Base-by-base conservation (phyloP, 2,888 invertebrate genomes). In the Sinotaia quadrata region DNA sequence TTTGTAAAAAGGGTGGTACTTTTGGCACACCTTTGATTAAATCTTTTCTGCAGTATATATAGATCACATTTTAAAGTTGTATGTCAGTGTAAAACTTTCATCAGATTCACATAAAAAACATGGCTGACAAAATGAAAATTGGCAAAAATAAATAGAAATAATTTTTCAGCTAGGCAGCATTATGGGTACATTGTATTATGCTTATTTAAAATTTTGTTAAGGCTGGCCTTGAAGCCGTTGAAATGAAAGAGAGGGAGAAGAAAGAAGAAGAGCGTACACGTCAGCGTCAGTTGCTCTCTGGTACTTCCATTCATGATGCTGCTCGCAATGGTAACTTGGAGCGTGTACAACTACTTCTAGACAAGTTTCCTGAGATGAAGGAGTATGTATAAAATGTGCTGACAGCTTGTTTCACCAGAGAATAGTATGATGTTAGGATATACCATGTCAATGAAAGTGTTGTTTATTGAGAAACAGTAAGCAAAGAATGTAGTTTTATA, bases 271-370 rank as follows among this genome's bases (percentile, higher is more conserved):
- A 80, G 52, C 72, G 79, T 47, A 68, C 72, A 10, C 47, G 41
- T 24, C 76, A 81, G 33, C 72, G 73, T 41, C 74, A 75, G 61
- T 67, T 72, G 37, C 41, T 82, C 7, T 63, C 74, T 18, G 84
- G 84, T 15, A 75, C 79, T 1, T 76, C 81, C 1, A 80, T 87
- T 18, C 85, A 86, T 73, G 81, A 84, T 61, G 85, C 85, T 12
- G 82, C 84, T 18, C 74, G 79, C 63, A 71, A 69, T 31, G 85
- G 84, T 2, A 77, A 85, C 60, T 72, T 85, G 29, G 76, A 78
- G 29, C 69, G 81, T 31, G 76, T 87, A 36, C 83, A 84, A 71
- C 74, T 79, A 67, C 75, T 85, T 18, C 56, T 84, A 31, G 74
- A 80, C 12, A 71, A 80, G 62, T 84, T 78, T 60, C 80, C 82